These are phyloP conservation scores for Xestia rhomboidea DNA, from an alignment of 2,888 invertebrate species.

Conservation along the genomic window DNA sequence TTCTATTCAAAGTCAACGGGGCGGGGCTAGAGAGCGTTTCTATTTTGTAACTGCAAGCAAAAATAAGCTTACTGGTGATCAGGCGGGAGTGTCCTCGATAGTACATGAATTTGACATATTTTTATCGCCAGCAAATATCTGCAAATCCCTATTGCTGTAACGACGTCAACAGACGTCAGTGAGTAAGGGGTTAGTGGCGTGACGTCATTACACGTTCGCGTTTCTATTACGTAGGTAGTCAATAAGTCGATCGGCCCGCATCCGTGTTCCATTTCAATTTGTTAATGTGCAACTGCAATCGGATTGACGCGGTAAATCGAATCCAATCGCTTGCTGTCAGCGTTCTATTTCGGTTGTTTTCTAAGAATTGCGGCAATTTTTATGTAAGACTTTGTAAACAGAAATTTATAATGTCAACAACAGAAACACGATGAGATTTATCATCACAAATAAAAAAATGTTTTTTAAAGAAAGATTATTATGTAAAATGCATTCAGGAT, in stretches of 20 bases:
- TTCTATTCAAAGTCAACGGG: too few species aligned
- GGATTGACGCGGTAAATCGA: constrained; percentile 1
- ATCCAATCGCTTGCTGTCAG: background rate
- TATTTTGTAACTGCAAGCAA: too few species aligned
- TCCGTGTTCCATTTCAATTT: constrained; percentile 14
- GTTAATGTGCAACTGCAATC: constrained; percentile 6
- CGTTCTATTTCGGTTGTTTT: constrained; percentile 24
- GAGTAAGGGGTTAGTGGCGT: background rate
- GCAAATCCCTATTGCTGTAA: background rate
- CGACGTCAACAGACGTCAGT: constrained; percentile 6
- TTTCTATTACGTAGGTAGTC: constrained; percentile 8
- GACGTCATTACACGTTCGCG: background rate
- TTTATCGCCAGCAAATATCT: background rate
- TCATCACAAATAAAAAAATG: background rate
- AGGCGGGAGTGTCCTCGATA: too few species aligned
- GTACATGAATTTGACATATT: background rate
- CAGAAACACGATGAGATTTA: background rate
- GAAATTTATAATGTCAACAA: background rate
- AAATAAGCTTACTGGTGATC: too few species aligned
- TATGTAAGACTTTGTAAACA: background rate
- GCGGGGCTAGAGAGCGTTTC: too few species aligned
- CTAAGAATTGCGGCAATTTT: background rate
- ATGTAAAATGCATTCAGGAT: background rate
- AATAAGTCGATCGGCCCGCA: background rate
- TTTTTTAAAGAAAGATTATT: background rate